Base-by-base conservation (phyloP, 2,797 vertebrate genomes). In the Coreius guichenoti region DNA sequence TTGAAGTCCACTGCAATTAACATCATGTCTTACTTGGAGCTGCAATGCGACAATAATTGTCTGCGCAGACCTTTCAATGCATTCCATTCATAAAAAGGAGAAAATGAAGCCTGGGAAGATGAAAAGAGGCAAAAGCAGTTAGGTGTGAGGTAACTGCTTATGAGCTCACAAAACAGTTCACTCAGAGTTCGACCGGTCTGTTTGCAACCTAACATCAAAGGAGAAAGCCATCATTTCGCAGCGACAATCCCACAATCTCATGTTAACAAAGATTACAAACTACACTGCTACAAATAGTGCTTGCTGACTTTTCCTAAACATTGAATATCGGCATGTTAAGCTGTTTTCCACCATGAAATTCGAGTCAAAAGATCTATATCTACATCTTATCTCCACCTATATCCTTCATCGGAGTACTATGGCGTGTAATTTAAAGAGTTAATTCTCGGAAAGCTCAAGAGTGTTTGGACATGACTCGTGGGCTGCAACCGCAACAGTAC, bases 381-480 rank as follows among this genome's bases (percentile, higher is more conserved):
- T 84, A 31, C 26, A 69, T 69, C 74, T 68, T 84, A 77, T 70
- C 51, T 61, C 56, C 39, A 17, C 29, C 83, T 61, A 43, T 70
- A 78, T 78, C 36, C 49, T 47, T 70, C 36, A 45, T 84, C 14
- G 19, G 65, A 58, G 75, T 45, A 17, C 29, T 67, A 23, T 26
- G 12, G 29, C 19, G 31, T 72, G 79, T 63, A 75, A 82, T 91
- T 86, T 76, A 68, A 90, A 84, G 89, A 89, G 90, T 92, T 92
- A 93, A 92, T 84, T 88, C 89, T 84, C 88, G 80, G 87, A 85
- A 75, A 88, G 83, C 88, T 91, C 65, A 90, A 91, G 90, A 90
- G 87, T 92, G 89, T 92, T 93, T 93, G 87, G 94, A 90, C 89
- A 90, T 92, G 85, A 90, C 87, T 92, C 90, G 93, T 89, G 88